Conservation (phyloP, 2,797 vertebrate genomes). For the Acrossocheilus fasciatus region DNA sequence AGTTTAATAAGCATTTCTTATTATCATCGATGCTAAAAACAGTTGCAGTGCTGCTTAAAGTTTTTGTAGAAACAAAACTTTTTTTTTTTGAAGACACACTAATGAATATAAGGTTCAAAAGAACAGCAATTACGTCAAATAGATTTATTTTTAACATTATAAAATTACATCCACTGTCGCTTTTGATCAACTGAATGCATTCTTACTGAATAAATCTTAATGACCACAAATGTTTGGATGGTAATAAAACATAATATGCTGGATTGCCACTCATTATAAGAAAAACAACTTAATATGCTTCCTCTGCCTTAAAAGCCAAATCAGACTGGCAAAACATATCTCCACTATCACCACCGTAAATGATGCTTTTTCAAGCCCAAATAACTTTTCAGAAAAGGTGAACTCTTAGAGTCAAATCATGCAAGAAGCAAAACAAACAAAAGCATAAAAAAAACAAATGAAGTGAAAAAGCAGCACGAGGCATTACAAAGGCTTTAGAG, state of each 20-base stretch:
- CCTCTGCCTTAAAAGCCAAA: not conserved
- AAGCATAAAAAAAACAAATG: not conserved
- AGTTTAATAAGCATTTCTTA: not conserved
- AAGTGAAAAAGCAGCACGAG: not conserved
- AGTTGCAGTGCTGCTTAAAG: not conserved
- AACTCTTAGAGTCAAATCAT: not conserved
- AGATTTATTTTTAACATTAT: no score
- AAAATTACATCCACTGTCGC: no score
- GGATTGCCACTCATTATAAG: not conserved
- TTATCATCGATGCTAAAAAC: not conserved
- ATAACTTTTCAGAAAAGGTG: not conserved
- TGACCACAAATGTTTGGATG: not conserved
- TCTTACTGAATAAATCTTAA: not conserved
- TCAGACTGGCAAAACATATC: not conserved
- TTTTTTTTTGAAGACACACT: no score
- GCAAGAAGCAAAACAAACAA: not conserved
- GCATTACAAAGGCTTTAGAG: slow-evolving; percentile 2
- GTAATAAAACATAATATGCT: not conserved
- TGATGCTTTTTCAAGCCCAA: not conserved
- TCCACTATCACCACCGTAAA: not conserved
- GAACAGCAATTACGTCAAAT: no score
- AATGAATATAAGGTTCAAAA: no score
- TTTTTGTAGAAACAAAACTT: not conserved
- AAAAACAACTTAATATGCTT: not conserved
- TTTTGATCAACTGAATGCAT: not conserved